Percentiles rank a stretch among this genome's conserved stretches.
phyloP scores from a whole-genome alignment of 2,797 vertebrate genomes.

The Catharus ustulatus region DNA sequence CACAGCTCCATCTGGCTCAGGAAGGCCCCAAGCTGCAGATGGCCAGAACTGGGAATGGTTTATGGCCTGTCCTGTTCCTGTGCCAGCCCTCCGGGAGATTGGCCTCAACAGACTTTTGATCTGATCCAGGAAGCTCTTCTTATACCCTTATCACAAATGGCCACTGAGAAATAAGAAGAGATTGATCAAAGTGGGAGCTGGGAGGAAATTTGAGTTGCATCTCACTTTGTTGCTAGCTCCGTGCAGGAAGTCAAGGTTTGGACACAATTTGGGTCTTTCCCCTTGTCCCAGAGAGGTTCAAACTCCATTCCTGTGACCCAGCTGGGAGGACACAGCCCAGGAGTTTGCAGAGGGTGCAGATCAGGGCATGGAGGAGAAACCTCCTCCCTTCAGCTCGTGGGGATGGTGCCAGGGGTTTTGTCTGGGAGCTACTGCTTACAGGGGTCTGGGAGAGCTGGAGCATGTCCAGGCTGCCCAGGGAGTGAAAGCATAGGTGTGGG shows the following conservation, averaged over 20 bases:
- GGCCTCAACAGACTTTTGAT: background rate
- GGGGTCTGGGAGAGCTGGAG: background rate
- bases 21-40: background rate
- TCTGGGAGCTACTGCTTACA: background rate
- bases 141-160: background rate
- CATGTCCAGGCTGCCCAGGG: background rate
- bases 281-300: background rate
- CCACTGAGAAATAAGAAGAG: background rate
- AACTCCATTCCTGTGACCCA: background rate
- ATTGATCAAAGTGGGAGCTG: background rate
- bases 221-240: background rate
- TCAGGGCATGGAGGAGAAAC: background rate
- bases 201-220: background rate
- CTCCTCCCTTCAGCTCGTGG: fast-evolving
- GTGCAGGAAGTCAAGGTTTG: background rate
- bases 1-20: background rate
- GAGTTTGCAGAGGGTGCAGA: background rate
- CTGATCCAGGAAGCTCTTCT: background rate
- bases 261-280: background rate
- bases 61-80: background rate
- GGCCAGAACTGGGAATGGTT: background rate
- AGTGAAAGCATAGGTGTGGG: background rate
- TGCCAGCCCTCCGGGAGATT: background rate
- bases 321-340: background rate
- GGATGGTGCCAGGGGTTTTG: fast-evolving